These are phyloP conservation scores for Nyctibius bracteatus DNA, from an alignment of 2,113 vertebrate species.

Conservation along the genomic window DNA sequence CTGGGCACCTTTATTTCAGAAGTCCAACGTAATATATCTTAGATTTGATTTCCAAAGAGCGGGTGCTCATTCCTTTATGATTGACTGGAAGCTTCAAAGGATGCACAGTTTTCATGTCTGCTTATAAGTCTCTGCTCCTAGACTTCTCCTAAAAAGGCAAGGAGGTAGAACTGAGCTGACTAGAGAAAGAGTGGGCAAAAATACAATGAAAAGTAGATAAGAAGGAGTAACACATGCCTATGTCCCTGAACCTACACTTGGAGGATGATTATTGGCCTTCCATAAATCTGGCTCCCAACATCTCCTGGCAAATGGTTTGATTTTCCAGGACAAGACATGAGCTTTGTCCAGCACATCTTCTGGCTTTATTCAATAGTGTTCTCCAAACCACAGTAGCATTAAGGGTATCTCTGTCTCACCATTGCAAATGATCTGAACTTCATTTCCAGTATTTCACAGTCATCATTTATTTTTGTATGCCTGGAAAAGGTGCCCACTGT, in stretches of 20 bases:
- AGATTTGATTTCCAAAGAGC: neutral
- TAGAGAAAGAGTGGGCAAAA: neutral
- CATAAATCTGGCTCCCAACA: neutral
- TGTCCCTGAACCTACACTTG: fast-evolving
- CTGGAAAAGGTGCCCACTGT: neutral
- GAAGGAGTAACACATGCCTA: neutral
- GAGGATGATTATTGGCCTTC: neutral
- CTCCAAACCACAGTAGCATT: neutral
- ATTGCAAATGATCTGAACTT: neutral
- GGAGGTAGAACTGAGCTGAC: neutral
- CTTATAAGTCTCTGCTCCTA: neutral
- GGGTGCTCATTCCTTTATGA: neutral
- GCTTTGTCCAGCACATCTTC: neutral
- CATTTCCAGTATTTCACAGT: neutral
- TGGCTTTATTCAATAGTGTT: neutral
- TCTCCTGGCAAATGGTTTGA: neutral
- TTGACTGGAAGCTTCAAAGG: neutral
- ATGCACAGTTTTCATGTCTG: neutral
- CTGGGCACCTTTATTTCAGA: neutral
- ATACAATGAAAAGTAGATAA: neutral
- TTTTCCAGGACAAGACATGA: neutral
- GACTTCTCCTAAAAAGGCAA: neutral
- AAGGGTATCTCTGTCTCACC: neutral
- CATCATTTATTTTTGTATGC: neutral
- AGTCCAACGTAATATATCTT: neutral